Conservation (phyloP, 2,888 invertebrate species). For the Cyrtodaria siliqua region DNA sequence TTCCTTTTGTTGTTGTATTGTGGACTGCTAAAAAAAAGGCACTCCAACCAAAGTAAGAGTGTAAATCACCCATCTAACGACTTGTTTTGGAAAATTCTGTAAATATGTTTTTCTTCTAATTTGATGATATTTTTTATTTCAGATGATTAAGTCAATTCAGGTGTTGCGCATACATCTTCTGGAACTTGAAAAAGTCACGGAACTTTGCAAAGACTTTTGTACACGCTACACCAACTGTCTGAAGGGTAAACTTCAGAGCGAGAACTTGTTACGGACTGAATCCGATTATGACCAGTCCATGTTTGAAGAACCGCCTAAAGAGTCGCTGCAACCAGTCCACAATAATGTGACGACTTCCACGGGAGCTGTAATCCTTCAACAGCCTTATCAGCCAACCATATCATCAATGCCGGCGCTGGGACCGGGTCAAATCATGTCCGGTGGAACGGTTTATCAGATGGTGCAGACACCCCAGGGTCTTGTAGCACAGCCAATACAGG, state of each 20-base stretch:
- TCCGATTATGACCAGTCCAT: slow-evolving; percentile 70
- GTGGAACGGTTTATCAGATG: slow-evolving; percentile 87
- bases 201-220: slow-evolving; percentile 97
- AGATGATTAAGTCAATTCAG: slow-evolving; percentile 96
- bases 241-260: slow-evolving; percentile 89
- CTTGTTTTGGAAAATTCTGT: no score
- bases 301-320: slow-evolving; percentile 70
- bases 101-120: no score
- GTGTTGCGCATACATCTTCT: slow-evolving; percentile 96
- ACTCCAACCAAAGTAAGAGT: no score
- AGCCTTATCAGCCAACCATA: slow-evolving; percentile 73
- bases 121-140: slow-evolving; percentile 73
- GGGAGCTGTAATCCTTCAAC: slow-evolving; percentile 79
- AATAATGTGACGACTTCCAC: slow-evolving; percentile 53
- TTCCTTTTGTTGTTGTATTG: no score
- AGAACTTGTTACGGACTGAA: slow-evolving; percentile 82
- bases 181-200: slow-evolving; percentile 97
- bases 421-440: slow-evolving; percentile 85
- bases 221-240: slow-evolving; percentile 95
- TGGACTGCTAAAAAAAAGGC: no score
- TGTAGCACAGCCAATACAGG: slow-evolving; percentile 87
- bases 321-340: slow-evolving; percentile 53
- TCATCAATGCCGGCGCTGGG: slow-evolving; percentile 82
- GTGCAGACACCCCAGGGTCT: slow-evolving; percentile 87
- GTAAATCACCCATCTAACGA: no score